phyloP scores from a whole-genome alignment of 2,888 invertebrate species.

The Drosophila pegasa region DNA sequence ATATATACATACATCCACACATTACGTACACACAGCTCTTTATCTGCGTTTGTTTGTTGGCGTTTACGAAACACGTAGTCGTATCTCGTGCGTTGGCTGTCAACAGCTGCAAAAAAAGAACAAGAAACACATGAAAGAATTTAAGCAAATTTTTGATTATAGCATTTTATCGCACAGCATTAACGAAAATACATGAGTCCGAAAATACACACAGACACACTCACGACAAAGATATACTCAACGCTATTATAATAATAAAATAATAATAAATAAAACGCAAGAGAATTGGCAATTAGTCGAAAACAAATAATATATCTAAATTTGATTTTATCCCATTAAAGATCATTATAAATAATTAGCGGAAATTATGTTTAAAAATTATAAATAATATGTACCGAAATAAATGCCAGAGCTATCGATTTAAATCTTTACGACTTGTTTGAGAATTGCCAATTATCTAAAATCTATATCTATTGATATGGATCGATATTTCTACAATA shows the following conservation, averaged over 20 bases:
- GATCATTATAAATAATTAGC: constrained; percentile 2
- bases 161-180: constrained; percentile 14
- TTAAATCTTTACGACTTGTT: background rate
- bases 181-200: constrained; percentile 11
- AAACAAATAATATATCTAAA: background rate
- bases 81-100: constrained; percentile 44
- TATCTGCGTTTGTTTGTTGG: constrained; percentile 45
- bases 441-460: background rate
- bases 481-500: background rate
- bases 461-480: background rate
- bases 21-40: constrained; percentile 38
- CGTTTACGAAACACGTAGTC: constrained; percentile 54
- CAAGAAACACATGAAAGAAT: constrained; percentile 21
- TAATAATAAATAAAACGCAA: background rate
- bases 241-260: constrained; percentile 5
- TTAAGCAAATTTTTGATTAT: constrained; percentile 11
- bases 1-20: constrained; percentile 10
- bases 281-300: constrained; percentile 3
- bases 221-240: background rate
- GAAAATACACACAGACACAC: background rate
- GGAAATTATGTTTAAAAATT: background rate
- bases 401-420: background rate
- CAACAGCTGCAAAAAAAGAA: constrained; percentile 59
- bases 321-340: constrained; percentile 6
- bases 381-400: background rate